Conservation (phyloP, 2,113 vertebrate species). For the Eubucco bourcierii region DNA sequence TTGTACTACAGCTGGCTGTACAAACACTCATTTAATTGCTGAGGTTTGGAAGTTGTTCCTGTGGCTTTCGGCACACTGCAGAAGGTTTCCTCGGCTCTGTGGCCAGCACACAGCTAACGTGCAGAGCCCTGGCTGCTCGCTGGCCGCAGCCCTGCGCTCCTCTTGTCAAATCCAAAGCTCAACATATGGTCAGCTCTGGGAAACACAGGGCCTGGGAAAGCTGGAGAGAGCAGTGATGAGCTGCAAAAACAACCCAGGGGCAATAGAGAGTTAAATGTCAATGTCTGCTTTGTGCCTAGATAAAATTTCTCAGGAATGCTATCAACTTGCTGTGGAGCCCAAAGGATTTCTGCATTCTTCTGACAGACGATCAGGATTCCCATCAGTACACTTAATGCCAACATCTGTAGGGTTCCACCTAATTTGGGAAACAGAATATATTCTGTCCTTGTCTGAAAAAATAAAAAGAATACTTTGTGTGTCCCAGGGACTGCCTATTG, state of each 20-base stretch:
- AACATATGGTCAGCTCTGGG: slow-evolving; percentile 17
- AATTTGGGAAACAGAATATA: slow-evolving; percentile 64
- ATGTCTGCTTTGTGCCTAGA: slow-evolving; percentile 54
- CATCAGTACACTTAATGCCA: slow-evolving; percentile 72
- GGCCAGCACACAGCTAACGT: neutral
- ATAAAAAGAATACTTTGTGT: neutral
- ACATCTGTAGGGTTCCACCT: slow-evolving; percentile 62
- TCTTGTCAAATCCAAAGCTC: neutral
- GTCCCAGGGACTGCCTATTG: slow-evolving; percentile 48
- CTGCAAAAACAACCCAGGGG: neutral
- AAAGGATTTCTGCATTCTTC: slow-evolving; percentile 69
- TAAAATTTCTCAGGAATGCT: slow-evolving; percentile 69
- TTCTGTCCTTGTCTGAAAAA: slow-evolving; percentile 8
- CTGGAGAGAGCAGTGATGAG: neutral
- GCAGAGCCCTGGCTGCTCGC: neutral
- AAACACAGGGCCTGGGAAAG: neutral
- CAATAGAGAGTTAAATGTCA: slow-evolving; percentile 49
- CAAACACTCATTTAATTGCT: neutral
- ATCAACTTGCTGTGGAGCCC: slow-evolving; percentile 59
- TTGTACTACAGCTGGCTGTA: neutral
- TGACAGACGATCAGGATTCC: slow-evolving; percentile 74
- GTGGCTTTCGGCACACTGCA: neutral
- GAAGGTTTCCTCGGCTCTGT: neutral
- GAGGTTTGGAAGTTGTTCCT: neutral
- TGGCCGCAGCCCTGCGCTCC: neutral